Conservation (phyloP, 2,888 invertebrate genomes). For the Sipunculus nudus region DNA sequence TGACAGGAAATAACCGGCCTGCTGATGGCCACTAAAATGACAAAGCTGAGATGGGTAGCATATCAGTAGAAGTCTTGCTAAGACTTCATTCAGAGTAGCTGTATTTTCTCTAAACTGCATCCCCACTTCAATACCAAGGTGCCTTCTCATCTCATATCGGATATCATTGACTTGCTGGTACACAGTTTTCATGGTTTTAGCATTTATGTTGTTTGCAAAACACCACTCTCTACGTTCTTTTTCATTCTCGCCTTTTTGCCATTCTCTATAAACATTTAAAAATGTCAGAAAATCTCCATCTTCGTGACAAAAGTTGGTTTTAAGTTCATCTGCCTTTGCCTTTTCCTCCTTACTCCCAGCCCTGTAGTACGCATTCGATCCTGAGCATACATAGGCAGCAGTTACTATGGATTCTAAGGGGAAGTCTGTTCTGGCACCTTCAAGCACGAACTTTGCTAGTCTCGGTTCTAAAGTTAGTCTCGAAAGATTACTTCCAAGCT, state of each 20-base stretch:
- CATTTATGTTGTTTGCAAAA: constrained; percentile 59
- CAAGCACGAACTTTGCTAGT: constrained; percentile 47
- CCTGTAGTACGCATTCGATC: constrained; percentile 55
- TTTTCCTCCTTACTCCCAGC: constrained; percentile 49
- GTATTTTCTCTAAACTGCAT: not conserved
- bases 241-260: constrained; percentile 41
- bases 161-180: constrained; percentile 49
- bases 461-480: constrained; percentile 58
- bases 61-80: too few species aligned
- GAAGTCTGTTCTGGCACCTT: constrained; percentile 41
- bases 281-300: constrained; percentile 56
- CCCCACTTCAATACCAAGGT: constrained; percentile 21
- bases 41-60: constrained; percentile 47
- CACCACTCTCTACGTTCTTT: constrained; percentile 26
- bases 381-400: constrained; percentile 51
- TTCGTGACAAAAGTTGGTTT: constrained; percentile 50
- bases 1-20: constrained; percentile 50
- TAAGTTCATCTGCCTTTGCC: constrained; percentile 47
- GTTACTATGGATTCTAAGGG: constrained; percentile 52
- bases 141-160: constrained; percentile 40
- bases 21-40: constrained; percentile 49
- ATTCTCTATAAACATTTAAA: constrained; percentile 51
- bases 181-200: constrained; percentile 52
- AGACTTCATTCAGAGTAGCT: too few species aligned
- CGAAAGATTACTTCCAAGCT: constrained; percentile 55